Base-by-base conservation (phyloP, 1,140 invertebrate species). In the Caenorhabditis remanei region DNA sequence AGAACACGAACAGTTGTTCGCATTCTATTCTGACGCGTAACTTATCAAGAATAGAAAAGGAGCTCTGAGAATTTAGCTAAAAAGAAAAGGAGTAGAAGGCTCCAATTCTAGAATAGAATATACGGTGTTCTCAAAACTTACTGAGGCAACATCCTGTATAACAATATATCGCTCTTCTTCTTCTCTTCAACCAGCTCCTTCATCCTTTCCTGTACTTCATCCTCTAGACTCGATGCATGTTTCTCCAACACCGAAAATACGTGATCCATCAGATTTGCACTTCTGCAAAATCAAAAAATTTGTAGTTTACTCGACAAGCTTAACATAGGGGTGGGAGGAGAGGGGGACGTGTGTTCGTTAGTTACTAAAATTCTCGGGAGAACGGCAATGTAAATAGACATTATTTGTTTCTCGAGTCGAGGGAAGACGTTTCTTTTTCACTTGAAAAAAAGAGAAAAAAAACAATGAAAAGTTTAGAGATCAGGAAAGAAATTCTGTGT, bases 131-230 rank as follows among this genome's bases (percentile, higher is more conserved):
- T 58, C 53, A 32, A 21, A 2, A 98, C 97, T 93, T 94, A 96
- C 89, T 96, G 95, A 0, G 97, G 97, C 71, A 99, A 93, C 96
- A 98, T 97, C 93, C 96, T 91, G 95, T 96, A 88, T 0, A 98
- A 93, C 43, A 98, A 92, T n/a, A 95, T 95, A 90, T 96, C 96
- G 88, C 97, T 98, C 94, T 98, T 98, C 93, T 97, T 97, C 93
- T 98, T 98, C 93, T 98, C 97, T 92, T 98, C 96, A 86, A 96
- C 95, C 53, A 98, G 93, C 93, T 97, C 96, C 93, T 97, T 96
- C 0, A 97, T 98, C 85, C 97, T 93, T 91, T 98, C 96, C 90
- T 97, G 96, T 0, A 98, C 97, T 0, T 98, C 92, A 4, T 94
- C 95, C 93, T 96, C 96, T 79, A 96, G 92, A 93, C 96, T 96